Conservation (phyloP, 2,113 vertebrate genomes). For the Trachemys scripta region DNA sequence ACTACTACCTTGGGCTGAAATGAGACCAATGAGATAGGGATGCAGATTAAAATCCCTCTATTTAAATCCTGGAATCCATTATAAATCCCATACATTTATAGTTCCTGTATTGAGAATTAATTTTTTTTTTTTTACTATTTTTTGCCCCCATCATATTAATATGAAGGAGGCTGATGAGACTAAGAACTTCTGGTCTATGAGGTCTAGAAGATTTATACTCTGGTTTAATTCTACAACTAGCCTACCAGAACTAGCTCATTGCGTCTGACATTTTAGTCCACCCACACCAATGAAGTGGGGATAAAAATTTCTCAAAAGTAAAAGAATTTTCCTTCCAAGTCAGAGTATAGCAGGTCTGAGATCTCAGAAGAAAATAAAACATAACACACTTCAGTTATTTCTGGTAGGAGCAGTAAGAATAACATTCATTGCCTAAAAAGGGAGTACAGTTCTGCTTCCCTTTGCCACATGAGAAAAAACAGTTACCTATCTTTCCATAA, state of each 20-base stretch:
- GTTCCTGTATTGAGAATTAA: background rate
- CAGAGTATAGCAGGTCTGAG: background rate
- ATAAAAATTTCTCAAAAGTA: background rate
- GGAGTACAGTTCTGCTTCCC: background rate
- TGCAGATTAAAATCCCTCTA: background rate
- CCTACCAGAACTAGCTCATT: rapidly evolving
- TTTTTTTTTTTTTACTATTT: background rate
- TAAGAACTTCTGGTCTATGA: background rate
- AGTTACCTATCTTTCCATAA: background rate
- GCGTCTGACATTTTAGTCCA: slow-evolving; percentile 29
- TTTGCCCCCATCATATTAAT: background rate
- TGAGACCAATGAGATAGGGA: background rate
- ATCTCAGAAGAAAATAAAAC: background rate
- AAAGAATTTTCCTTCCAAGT: background rate
- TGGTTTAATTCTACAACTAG: background rate
- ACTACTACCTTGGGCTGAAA: slow-evolving; percentile 19
- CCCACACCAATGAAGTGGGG: background rate
- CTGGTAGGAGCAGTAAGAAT: background rate
- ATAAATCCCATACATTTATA: background rate
- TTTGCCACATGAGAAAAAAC: background rate
- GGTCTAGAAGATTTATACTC: background rate
- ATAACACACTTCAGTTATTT: background rate
- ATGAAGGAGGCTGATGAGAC: background rate
- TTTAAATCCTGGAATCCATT: background rate
- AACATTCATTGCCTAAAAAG: slow-evolving; percentile 2